phyloP scores from a whole-genome alignment of 2,888 invertebrate genomes.

The Caenorhabditis drosophilae region DNA sequence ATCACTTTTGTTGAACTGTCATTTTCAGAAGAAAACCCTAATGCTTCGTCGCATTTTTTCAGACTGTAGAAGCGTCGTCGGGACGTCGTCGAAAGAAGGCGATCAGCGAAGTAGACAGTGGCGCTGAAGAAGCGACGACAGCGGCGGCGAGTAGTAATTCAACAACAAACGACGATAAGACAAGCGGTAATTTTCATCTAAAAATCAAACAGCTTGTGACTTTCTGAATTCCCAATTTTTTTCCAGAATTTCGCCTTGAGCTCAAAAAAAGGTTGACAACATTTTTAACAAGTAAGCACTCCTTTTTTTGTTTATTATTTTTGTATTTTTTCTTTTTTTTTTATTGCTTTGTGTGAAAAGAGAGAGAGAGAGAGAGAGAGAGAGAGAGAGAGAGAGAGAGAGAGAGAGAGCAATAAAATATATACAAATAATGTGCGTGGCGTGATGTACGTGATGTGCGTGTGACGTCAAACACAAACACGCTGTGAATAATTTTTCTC shows the following conservation, averaged over 20 bases:
- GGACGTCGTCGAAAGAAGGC: slow-evolving; percentile 37
- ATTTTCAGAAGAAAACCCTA: too few species aligned
- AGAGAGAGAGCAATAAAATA: too few species aligned
- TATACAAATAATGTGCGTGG: too few species aligned
- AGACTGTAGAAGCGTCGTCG: slow-evolving; percentile 35
- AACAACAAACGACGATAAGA: slow-evolving; percentile 38
- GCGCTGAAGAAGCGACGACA: slow-evolving; percentile 33
- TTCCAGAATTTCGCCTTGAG: slow-evolving; percentile 31
- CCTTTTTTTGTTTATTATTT: neutral
- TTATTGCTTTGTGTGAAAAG: slow-evolving; percentile 3
- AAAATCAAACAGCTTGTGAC: neutral
- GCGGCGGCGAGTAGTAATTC: slow-evolving; percentile 30
- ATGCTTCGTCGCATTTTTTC: too few species aligned
- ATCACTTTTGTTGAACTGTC: too few species aligned
- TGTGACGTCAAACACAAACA: slow-evolving; percentile 25
- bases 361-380: too few species aligned
- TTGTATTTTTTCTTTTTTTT: neutral
- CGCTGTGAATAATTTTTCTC: neutral
- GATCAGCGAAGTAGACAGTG: slow-evolving; percentile 38
- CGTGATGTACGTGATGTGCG: too few species aligned
- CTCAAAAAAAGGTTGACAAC: slow-evolving; percentile 36
- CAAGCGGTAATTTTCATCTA: slow-evolving; percentile 19
- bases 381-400: too few species aligned
- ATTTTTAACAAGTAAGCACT: slow-evolving; percentile 33
- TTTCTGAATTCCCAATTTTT: neutral